Evolutionary conservation across 1,140 invertebrate species (phyloP).

Genomic region (Drosophila biarmipes): DNA sequence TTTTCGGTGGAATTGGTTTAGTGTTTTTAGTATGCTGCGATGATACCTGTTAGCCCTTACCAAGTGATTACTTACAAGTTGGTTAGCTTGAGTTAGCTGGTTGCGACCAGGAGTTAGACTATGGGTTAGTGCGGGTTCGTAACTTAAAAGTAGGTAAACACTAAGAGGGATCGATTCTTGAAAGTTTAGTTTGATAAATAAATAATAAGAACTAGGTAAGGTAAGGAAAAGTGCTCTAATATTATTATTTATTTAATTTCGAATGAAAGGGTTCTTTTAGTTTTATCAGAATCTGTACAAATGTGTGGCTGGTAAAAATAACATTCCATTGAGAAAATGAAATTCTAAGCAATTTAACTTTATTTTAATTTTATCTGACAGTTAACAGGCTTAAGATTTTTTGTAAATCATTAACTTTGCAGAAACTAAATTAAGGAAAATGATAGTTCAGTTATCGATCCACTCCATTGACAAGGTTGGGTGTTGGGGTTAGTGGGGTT

Average conservation of each 20-base stretch:
- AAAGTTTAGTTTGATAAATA: too few relatives aligned
- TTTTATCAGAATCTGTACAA: too few relatives aligned
- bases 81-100: slow-evolving; percentile 41
- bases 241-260: too few relatives aligned
- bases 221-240: too few relatives aligned
- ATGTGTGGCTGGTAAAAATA: too few relatives aligned
- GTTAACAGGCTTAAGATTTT: too few relatives aligned
- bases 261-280: too few relatives aligned
- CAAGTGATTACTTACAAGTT: slow-evolving; percentile 47
- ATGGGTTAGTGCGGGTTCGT: slow-evolving; percentile 42
- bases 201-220: too few relatives aligned
- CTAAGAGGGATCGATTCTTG: not conserved
- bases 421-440: not conserved
- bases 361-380: too few relatives aligned
- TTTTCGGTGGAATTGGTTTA: slow-evolving; percentile 52
- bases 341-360: too few relatives aligned
- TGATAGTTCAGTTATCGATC: not conserved
- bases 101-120: slow-evolving; percentile 53
- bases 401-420: too few relatives aligned
- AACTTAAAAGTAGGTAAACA: slow-evolving; percentile 20
- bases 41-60: slow-evolving; percentile 27
- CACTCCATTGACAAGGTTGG: slow-evolving; percentile 3
- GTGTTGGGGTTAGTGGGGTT: slow-evolving; percentile 3
- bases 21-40: slow-evolving; percentile 69
- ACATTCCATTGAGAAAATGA: too few relatives aligned